phyloP scores from a whole-genome alignment of 2,888 invertebrate genomes.

The Myopa testacea region DNA sequence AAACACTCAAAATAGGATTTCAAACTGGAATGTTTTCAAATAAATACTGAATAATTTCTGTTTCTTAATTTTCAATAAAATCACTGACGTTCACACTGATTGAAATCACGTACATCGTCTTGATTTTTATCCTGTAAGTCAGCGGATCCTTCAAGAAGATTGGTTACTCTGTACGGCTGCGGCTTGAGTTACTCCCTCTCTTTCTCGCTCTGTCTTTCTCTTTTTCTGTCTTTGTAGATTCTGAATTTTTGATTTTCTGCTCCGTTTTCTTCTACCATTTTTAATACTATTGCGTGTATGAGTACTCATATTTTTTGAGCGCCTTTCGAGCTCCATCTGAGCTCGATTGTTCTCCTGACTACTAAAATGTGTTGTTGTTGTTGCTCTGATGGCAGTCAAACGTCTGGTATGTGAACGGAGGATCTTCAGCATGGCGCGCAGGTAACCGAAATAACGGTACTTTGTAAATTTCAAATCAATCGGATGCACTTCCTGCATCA shows the following conservation, averaged over 20 bases:
- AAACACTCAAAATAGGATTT: background rate
- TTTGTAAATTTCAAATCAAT: slow-evolving; percentile 57
- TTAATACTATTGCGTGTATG: background rate
- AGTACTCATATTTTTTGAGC: background rate
- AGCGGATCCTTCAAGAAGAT: too few relatives aligned
- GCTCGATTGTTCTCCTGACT: background rate
- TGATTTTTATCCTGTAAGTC: too few relatives aligned
- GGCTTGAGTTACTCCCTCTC: background rate
- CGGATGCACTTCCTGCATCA: slow-evolving; percentile 41
- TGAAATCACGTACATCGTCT: too few relatives aligned
- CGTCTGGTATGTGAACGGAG: slow-evolving; percentile 47
- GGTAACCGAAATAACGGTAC: slow-evolving; percentile 51
- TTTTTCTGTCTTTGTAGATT: background rate
- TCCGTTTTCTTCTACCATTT: background rate
- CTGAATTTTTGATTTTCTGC: background rate
- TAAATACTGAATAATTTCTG: slow-evolving; percentile 13
- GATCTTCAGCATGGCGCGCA: slow-evolving; percentile 51
- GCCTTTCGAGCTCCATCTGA: background rate
- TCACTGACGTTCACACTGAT: background rate
- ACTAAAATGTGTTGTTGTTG: background rate
- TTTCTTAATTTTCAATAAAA: background rate
- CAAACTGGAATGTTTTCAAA: background rate
- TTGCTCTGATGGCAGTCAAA: background rate
- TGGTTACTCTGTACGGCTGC: background rate
- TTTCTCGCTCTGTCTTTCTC: background rate